These are phyloP conservation scores for Fissipunctia ypsillon DNA, from an alignment of 2,888 invertebrate genomes.

Conservation along the genomic window DNA sequence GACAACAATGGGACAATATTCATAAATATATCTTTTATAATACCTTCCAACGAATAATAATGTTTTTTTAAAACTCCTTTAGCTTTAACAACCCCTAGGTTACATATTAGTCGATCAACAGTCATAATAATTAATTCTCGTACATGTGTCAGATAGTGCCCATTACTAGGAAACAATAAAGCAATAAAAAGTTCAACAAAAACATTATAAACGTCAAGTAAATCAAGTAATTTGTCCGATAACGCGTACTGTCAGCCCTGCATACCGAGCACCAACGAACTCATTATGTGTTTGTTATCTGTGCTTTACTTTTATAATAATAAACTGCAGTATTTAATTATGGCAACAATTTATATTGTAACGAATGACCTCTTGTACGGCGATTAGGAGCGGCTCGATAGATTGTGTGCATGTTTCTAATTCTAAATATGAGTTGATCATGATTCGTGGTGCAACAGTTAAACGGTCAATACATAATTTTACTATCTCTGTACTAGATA, in stretches of 20 bases:
- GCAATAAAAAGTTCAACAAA: slow-evolving; percentile 64
- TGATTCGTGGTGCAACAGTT: slow-evolving; percentile 23
- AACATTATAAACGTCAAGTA: slow-evolving; percentile 63
- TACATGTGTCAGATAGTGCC: slow-evolving; percentile 19
- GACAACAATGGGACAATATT: neutral
- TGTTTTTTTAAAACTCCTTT: neutral
- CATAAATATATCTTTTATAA: neutral
- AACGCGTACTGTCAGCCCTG: slow-evolving; percentile 20
- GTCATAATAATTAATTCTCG: slow-evolving; percentile 12
- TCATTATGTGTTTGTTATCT: slow-evolving; percentile 55
- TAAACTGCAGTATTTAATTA: slow-evolving; percentile 47
- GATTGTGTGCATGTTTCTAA: slow-evolving; percentile 23
- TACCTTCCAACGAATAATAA: neutral
- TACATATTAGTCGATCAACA: neutral
- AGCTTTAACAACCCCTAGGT: neutral
- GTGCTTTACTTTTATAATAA: slow-evolving; percentile 47
- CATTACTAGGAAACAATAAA: slow-evolving; percentile 53
- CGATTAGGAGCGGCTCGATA: slow-evolving; percentile 25
- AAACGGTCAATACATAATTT: slow-evolving; percentile 26
- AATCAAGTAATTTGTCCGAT: slow-evolving; percentile 64
- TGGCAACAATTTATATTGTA: slow-evolving; percentile 34
- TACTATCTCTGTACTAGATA: slow-evolving; percentile 3
- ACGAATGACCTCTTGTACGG: slow-evolving; percentile 7
- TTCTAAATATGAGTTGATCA: slow-evolving; percentile 25
- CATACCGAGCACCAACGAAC: slow-evolving; percentile 43